These are phyloP conservation scores for Tachycineta bicolor DNA, from an alignment of 2,113 vertebrate species.

Conservation along the genomic window DNA sequence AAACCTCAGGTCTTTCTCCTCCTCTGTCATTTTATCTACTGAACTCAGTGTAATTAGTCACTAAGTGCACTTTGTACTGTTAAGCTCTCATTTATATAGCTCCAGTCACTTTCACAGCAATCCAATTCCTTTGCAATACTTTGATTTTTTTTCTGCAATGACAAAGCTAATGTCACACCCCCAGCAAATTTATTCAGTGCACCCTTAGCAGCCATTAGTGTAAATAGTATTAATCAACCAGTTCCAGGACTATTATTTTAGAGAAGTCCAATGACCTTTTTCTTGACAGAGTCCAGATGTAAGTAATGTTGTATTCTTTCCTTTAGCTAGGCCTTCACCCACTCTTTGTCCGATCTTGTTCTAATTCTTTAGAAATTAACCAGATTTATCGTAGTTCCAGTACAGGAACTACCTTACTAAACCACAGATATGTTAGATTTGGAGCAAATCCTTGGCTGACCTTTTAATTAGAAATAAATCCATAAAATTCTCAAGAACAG, in stretches of 20 bases:
- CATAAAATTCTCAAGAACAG: neutral
- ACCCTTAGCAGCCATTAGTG: neutral
- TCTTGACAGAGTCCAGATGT: neutral
- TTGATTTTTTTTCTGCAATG: neutral
- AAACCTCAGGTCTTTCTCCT: conserved; percentile 2
- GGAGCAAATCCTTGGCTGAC: neutral
- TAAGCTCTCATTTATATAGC: conserved; percentile 22
- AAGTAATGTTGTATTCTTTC: neutral
- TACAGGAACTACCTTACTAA: neutral
- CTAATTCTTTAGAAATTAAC: neutral
- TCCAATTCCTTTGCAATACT: neutral
- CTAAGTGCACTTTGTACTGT: conserved; percentile 11
- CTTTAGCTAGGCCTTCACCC: neutral
- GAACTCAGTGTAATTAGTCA: conserved; percentile 40
- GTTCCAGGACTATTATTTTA: neutral
- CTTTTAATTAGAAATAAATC: neutral
- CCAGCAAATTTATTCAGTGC: neutral
- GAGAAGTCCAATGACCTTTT: neutral
- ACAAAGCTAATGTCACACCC: conserved; percentile 11
- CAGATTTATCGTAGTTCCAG: neutral
- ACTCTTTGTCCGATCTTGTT: neutral
- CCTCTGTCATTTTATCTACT: conserved; percentile 21
- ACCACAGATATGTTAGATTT: neutral
- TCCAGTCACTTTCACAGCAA: conserved; percentile 14
- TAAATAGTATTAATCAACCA: neutral